Base-by-base conservation (phyloP, 1,140 invertebrate species). In the Panonychus citri region DNA sequence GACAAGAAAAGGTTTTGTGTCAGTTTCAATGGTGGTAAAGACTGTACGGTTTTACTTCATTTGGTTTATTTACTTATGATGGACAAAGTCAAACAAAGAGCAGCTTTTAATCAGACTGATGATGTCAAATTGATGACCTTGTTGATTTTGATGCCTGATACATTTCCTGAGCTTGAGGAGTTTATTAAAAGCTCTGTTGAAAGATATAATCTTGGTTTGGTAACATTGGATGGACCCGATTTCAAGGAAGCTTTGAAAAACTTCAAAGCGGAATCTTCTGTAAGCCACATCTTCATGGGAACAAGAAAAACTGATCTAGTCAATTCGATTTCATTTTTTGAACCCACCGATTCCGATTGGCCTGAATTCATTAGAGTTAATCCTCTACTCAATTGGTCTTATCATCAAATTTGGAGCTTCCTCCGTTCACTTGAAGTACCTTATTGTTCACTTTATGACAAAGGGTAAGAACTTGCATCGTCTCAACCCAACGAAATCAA, bases 21-120 rank as follows among this genome's bases (percentile, higher is more conserved):
- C 34, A 83, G 84, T 55, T 97, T 95, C 65, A 96, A 96, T 70
- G 91, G 93, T 28, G 93, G 93, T 8, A 97, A 97, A 72, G 93
- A 97, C 71, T 96, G 91, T 66, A 93, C 87, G 3, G 85, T 81
- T 1, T 71, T 94, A 19, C 70, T 94, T 54, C 83, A 94, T 69
- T 67, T 94, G 27, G 72, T 76, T 26, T 69, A 80, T 62, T 74
- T 77, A 8, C 68, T 84, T 24, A 67, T 81, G 37, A 75, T 57
- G 65, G 65, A 59, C 74, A 53, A 73, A 68, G 59, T 40, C 13
- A 17, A 13, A 13, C 13, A 40, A 13, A 40, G 1, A 67, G 1
- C 67, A 68, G 48, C 58, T 56, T 57, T 3, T 72, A 62, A 58
- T 67, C 69, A 48, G 59, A 56, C 57, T 43, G 26, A 57, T 55